Base-by-base conservation (phyloP, 1,140 invertebrate genomes). In the Caenorhabditis briggsae region DNA sequence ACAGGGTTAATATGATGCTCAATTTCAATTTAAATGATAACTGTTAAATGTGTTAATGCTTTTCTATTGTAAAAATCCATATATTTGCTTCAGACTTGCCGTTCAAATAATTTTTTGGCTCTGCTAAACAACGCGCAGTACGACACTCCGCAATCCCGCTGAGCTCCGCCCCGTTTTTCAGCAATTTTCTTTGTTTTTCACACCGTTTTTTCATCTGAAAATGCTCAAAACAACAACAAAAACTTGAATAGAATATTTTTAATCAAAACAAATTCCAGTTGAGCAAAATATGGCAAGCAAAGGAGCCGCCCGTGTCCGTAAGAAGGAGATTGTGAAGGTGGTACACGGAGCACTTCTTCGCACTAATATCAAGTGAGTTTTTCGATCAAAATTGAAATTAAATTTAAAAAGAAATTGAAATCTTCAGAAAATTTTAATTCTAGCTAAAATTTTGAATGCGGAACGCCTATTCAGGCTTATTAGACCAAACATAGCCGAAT, bases 271-370 rank as follows among this genome's bases (percentile, higher is more conserved):
- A 50, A 41, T 74, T 78, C 18, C 11, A n/a, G 5, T 56, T 25
- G 33, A 33, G 33, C 33, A 46, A 53, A 64, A 87, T 58, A 88
- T 88, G 87, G 87, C 87, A 12, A 86, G 74, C 23, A 88, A 88
- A 58, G 88, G 82, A n/a, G 89, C 78, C 0, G 64, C 88, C 41
- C 86, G 88, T 55, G 88, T 89, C 11, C 82, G 86, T n/a, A 90
- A 90, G 85, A 89, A 91, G 89, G 90, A 90, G 18, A 82, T 90
- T 53, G 86, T 90, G 48, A 90, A 90, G 61, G 88, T 90, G 33
- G 48, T 90, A 14, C 90, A 91, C 64, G 87, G 86, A n/a, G 82
- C 90, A 0, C 50, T 91, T 2, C 82, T 91, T 20, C 89, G 88
- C 48, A 91, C 90, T 11, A 90, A 90, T 65, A 91, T 91, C 43